Conservation (phyloP, 2,888 invertebrate genomes). For the Julus scandinavius region DNA sequence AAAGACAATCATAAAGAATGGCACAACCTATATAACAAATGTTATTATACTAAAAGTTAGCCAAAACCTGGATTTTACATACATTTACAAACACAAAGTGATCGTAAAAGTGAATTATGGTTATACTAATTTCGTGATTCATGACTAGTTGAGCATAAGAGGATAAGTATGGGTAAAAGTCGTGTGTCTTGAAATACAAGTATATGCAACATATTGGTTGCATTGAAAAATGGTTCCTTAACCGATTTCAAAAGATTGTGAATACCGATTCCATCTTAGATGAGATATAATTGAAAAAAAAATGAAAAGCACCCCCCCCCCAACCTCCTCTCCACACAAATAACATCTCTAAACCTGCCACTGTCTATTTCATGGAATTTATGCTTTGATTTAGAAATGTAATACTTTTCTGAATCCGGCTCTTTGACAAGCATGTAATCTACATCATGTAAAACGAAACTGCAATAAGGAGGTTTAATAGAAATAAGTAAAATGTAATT, state of each 20-base stretch:
- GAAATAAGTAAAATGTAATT: neutral
- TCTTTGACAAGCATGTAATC: neutral
- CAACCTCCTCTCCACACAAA: neutral
- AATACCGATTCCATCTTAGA: neutral
- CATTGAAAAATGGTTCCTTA: neutral
- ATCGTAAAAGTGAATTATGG: neutral
- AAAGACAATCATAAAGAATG: neutral
- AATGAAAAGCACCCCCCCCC: no score
- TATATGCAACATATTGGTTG: neutral
- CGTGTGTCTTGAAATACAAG: neutral
- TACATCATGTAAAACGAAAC: neutral
- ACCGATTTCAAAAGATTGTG: neutral
- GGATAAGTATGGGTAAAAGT: neutral
- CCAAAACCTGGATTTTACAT: constrained; percentile 16
- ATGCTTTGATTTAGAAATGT: neutral
- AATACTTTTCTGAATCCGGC: neutral
- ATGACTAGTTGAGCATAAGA: neutral
- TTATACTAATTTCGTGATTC: neutral
- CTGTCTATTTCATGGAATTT: neutral
- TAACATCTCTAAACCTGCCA: neutral
- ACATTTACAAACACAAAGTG: neutral
- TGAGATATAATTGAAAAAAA: neutral
- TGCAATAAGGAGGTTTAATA: neutral
- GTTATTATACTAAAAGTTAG: neutral
- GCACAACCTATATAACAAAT: neutral